Percentiles rank a stretch among this genome's conserved stretches.
These are phyloP conservation scores for Ochropleura plecta DNA, from an alignment of 2,888 invertebrate species.

Conservation along the genomic window DNA sequence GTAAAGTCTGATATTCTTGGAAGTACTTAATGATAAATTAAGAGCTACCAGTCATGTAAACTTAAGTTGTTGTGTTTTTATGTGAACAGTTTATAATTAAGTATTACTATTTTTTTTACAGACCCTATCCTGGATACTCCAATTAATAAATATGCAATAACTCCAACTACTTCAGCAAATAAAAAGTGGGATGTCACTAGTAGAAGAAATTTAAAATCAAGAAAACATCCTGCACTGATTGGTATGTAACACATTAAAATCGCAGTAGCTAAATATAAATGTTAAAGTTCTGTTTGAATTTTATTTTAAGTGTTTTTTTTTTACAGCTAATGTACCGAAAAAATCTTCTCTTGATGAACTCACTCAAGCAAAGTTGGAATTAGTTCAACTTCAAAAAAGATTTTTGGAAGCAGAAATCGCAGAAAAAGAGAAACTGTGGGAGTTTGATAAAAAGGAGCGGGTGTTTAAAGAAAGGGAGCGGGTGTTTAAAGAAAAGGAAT, in stretches of 20 bases:
- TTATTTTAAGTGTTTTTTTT: not conserved
- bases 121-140: not conserved
- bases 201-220: conserved; percentile 5
- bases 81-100: not conserved
- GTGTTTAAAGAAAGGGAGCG: no score
- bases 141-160: no score
- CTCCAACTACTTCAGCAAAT: not conserved
- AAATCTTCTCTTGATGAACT: not conserved
- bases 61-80: no score
- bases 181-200: not conserved
- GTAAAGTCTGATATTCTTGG: no score
- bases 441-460: no score
- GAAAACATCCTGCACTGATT: conserved; percentile 19
- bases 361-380: not conserved
- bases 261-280: not conserved
- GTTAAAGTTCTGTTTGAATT: not conserved
- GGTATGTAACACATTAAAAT: conserved; percentile 2
- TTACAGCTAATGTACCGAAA: not conserved
- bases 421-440: no score
- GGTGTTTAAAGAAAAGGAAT: no score
- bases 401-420: no score
- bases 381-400: not conserved
- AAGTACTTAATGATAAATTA: no score
- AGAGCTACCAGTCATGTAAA: no score
- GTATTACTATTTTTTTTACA: no score